Conservation (phyloP, 2,113 vertebrate genomes). For the Numenius arquata region DNA sequence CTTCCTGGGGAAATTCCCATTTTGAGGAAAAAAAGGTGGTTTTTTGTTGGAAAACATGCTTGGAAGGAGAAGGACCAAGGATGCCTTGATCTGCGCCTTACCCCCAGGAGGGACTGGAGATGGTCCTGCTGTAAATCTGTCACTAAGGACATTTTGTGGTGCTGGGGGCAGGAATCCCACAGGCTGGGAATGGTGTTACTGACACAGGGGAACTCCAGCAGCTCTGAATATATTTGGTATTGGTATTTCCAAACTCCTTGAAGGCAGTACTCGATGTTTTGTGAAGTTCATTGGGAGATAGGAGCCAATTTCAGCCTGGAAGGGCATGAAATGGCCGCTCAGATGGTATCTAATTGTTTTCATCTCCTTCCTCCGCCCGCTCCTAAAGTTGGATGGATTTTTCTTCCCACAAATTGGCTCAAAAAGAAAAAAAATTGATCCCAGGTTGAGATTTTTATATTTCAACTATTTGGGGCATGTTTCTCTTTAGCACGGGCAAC, state of each 20-base stretch:
- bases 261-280: not conserved
- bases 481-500: not conserved
- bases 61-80: not conserved
- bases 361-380: not conserved
- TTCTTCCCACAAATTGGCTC: not conserved
- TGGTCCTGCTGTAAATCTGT: not conserved
- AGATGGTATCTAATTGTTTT: not conserved
- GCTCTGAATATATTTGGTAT: not conserved
- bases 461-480: not conserved
- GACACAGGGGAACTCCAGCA: not conserved
- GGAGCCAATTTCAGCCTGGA: not conserved
- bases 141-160: not conserved
- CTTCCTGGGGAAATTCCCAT: not conserved
- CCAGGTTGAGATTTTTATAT: not conserved
- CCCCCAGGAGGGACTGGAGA: not conserved
- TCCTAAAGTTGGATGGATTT: not conserved
- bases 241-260: not conserved
- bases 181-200: rapidly evolving
- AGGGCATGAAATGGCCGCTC: not conserved
- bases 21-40: not conserved
- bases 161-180: not conserved
- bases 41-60: not conserved
- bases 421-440: not conserved
- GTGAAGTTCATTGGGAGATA: not conserved
- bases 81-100: not conserved